Base-by-base conservation (phyloP, 2,113 vertebrate species). In the Naja naja region DNA sequence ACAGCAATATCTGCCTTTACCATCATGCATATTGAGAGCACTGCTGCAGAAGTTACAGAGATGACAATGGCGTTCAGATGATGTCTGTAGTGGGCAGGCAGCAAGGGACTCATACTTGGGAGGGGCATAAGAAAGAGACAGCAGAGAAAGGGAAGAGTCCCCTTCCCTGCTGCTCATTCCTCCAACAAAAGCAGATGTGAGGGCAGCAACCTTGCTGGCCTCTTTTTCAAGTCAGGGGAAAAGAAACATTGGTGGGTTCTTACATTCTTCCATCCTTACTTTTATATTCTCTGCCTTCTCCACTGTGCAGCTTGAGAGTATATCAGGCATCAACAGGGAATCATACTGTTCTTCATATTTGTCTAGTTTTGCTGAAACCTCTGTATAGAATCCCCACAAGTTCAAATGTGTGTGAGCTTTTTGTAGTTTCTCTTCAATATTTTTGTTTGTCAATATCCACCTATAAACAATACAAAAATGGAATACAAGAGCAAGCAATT, bases 391-490 rank as follows among this genome's bases (percentile, higher is more conserved):
- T 90, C 98, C 97, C 99, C 98, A 99, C 2, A 97, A 94, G 88
- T 96, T 96, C 85, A 98, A 96, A 89, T 97, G 74, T 0, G 60
- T 89, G 27, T 94, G 96, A 0, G 97, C 97, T 90, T 95, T 94
- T 90, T 93, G 95, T 22, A 98, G 93, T 64, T 96, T 96, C 58
- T 97, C 97, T 12, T 95, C 52, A 16, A 99, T 60, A 5, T 96
- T 96, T 91, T 95, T 96, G 30, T 96, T 97, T 18, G 97, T 95
- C 8, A 86, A 94, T 4, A 96, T 95, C 99, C 99, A 99, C 90
- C 99, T 99, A 97, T 91, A 30, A 94, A 91, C 47, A 2, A 52
- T 53, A 88, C 27, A 49, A 52, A 88, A 69, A 53, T 0, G 90
- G 1, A 94, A 25, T 53, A 45, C 53, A 45, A 89, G 53, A 88